Evolutionary conservation across 1,140 invertebrate species (phyloP).

Genomic region (Brachionus rotundiformis): DNA sequence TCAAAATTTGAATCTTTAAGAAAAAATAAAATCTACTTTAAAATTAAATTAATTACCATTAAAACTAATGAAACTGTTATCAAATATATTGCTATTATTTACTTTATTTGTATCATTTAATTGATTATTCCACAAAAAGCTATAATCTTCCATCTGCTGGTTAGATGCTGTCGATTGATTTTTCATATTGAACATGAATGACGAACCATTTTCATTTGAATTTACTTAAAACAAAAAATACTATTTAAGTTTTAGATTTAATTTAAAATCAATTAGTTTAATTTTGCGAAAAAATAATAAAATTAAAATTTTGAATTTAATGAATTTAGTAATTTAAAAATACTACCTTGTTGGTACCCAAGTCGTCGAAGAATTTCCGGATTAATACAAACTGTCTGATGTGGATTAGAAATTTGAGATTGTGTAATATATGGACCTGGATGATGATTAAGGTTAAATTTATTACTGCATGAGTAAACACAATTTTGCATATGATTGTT

Average conservation of each 20-base stretch:
- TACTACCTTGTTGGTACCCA: slow-evolving; percentile 23
- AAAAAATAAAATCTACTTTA: not conserved
- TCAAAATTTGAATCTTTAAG: not conserved
- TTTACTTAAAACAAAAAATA: not conserved
- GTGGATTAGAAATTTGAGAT: not conserved
- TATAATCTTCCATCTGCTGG: not conserved
- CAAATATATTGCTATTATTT: not conserved
- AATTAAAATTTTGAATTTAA: too few relatives aligned
- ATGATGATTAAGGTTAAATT: not conserved
- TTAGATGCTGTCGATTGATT: not conserved
- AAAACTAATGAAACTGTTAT: not conserved
- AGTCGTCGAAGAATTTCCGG: slow-evolving; percentile 28
- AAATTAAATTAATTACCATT: slow-evolving; percentile 20
- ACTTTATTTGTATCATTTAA: not conserved
- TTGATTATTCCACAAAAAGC: not conserved
- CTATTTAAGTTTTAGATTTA: not conserved
- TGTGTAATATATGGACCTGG: not conserved
- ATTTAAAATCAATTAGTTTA: too few relatives aligned
- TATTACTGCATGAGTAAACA: not conserved
- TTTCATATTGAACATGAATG: not conserved
- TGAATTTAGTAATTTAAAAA: not conserved
- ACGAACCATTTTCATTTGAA: not conserved
- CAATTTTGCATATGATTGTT: slow-evolving; percentile 1
- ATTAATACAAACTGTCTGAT: slow-evolving; percentile 41
- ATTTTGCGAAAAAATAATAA: too few relatives aligned